Base-by-base conservation (phyloP, 2,888 invertebrate genomes). In the Scaptomyza caliginosa region DNA sequence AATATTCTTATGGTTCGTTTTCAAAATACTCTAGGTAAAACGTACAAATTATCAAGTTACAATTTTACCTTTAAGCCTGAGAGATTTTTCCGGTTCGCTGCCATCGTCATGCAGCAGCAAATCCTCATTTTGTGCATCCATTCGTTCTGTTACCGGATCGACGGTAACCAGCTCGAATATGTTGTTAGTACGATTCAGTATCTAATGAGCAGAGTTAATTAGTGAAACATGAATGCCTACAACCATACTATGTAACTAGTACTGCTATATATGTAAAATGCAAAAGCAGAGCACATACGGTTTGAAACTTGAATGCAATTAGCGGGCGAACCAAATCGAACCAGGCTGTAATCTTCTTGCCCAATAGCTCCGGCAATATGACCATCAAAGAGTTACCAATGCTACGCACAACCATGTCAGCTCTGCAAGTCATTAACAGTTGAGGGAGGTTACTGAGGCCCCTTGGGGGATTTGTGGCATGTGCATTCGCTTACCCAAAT, bases 131-230 rank as follows among this genome's bases (percentile, higher is more conserved):
- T 81, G 93, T 83, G 90, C 92, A 90, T 91, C 93, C 86, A 92
- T 93, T 86, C 93, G 92, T 67, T 94, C 94, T n/a, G 96, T 93
- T n/a, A 97, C 95, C 0, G 97, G 95, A 60, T 97, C 97, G 4
- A 96, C 95, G 0, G 98, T 97, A 42, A 97, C 95, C 88, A 99
- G 91, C 92, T 99, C 99, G 92, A 99, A 99, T 76, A 99, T 98
- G 90, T 99, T 99, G 92, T 99, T 99, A 2, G 97, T 97, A 77
- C 98, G 94, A 89, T 97, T 96, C 70, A 98, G 92, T 86, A 99
- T 98, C 98, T 98, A 89, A 45, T 3, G 17, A 11, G 24, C 3
- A 6, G 0, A 50, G n/a, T 7, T 21, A 21, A 40, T 39, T 24
- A n/a, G 10, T 7, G 7, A 5, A 23, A 23, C 4, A 17, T 40